Percentiles rank a stretch among this genome's conserved stretches.
Conservation (phyloP, 2,113 vertebrate species). For the Chaetorhynchus papuensis region DNA sequence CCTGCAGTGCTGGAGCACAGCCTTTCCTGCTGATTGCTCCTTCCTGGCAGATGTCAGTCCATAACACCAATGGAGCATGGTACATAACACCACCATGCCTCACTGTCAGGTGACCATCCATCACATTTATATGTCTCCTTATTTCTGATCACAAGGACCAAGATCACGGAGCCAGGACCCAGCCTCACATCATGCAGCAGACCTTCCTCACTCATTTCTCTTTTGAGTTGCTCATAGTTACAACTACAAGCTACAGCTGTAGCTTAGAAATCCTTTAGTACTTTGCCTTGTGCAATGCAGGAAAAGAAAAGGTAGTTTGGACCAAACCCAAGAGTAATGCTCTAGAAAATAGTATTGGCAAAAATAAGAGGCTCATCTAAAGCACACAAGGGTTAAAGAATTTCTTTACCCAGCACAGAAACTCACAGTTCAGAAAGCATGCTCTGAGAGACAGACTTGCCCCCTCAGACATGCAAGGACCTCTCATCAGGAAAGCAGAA, state of each 20-base stretch:
- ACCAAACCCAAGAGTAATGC: background rate
- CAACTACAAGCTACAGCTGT: background rate
- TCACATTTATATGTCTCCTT: background rate
- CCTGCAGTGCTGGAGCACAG: background rate
- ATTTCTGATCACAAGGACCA: background rate
- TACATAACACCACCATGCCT: background rate
- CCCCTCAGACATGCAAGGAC: background rate
- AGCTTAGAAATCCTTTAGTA: background rate
- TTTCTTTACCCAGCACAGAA: background rate
- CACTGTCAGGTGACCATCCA: background rate
- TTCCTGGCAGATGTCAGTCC: background rate
- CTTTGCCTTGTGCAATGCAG: background rate
- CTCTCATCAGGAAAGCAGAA: conserved; percentile 23
- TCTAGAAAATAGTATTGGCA: background rate
- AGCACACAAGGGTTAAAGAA: background rate
- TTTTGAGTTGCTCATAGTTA: background rate
- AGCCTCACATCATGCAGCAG: fast-evolving
- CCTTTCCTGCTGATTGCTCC: background rate
- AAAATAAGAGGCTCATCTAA: background rate
- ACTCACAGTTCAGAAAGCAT: background rate
- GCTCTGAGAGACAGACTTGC: background rate
- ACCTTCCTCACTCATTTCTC: background rate
- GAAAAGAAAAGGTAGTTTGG: background rate
- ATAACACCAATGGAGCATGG: background rate
- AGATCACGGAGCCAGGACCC: background rate